Base-by-base conservation (phyloP, 1,140 invertebrate species). In the Laupala kohalensis region DNA sequence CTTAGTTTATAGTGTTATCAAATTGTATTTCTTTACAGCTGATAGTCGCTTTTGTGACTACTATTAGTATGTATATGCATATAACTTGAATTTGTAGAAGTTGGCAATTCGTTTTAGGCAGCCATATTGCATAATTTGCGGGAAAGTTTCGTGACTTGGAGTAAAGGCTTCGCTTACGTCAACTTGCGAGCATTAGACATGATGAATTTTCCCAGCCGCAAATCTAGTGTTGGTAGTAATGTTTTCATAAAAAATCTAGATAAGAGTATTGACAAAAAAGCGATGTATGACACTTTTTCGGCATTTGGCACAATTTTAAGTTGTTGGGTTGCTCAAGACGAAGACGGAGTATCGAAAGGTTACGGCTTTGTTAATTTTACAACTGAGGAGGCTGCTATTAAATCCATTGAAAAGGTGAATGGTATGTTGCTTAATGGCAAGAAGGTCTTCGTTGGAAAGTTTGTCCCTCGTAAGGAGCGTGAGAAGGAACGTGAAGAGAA, bases 331-430 rank as follows among this genome's bases (percentile, higher is more conserved):
- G 97, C 96, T 74, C 95, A 93, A 82, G 97, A 99, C 84, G 97
- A 99, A 80, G 93, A 92, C 80, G 95, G 96, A 6, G 89, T 88
- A 67, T 97, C 96, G 26, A 97, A 98, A 83, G 98, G 98, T 67
- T 99, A 99, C 84, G 98, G 97, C 67, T 99, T 99, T 86, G 97
- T 99, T 0, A 97, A 99, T 83, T 99, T 99, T 85, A 98, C 99
- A 85, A 99, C 97, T 66, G 97, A 99, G 84, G 97, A 99, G 84
- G 94, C 97, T 37, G 97, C 98, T 25, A 95, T 95, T 78, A 95
- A 93, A 79, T 96, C 96, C 70, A 98, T 99, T 80, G 94, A 97
- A 76, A 97, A 96, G 83, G 92, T 90, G 75, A 98, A 98, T 83
- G 96, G 96, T 74, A 97, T 97, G 94, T 87, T 97, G 80, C 82